Conservation (phyloP, 2,113 vertebrate genomes). For the Pachyramphus minor region DNA sequence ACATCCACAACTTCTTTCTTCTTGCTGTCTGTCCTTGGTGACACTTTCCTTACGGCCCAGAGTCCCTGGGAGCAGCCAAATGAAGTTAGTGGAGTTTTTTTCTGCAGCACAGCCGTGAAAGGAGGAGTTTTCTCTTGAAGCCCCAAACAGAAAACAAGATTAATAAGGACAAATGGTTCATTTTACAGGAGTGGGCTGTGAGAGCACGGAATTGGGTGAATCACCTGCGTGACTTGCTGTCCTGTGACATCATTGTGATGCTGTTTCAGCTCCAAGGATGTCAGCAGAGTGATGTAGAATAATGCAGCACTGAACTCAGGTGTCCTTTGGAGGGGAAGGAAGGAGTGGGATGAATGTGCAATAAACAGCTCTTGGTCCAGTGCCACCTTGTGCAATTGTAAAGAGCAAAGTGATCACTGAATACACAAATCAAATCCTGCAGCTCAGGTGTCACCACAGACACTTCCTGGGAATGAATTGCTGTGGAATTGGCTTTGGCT, state of each 20-base stretch:
- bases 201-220: background rate
- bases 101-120: background rate
- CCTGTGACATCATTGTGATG: background rate
- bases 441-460: background rate
- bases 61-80: background rate
- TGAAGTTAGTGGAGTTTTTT: background rate
- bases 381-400: background rate
- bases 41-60: background rate
- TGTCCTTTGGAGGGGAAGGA: background rate
- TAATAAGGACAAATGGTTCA: background rate
- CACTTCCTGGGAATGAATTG: background rate
- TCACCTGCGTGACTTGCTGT: background rate
- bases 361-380: background rate
- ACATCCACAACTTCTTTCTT: background rate
- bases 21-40: background rate
- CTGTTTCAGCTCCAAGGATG: background rate
- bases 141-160: background rate
- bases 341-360: background rate
- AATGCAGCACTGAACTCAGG: fast-evolving
- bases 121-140: background rate
- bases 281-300: background rate
- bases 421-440: background rate
- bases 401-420: background rate
- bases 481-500: background rate
- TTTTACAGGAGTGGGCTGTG: background rate